These are phyloP conservation scores for Crambe crambe DNA, from an alignment of 37 sponge, comb jelly and placozoan genomes.

Conservation along the genomic window DNA sequence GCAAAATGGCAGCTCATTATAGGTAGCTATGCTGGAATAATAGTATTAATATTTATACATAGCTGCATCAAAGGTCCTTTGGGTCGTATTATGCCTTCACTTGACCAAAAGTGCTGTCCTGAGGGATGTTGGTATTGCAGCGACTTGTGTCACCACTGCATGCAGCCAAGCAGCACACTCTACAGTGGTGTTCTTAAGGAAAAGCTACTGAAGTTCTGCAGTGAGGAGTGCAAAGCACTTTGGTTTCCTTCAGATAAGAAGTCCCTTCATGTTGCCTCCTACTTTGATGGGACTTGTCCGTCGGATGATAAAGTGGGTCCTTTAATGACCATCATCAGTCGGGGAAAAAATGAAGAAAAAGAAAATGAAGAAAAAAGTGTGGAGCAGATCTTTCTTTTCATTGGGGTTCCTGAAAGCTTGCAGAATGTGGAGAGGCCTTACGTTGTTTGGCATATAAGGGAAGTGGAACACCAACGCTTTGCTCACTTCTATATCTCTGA, in stretches of 20 bases:
- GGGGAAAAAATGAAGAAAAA: too few species aligned
- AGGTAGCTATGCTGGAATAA: background rate
- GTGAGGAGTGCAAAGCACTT: background rate
- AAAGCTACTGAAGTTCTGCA: background rate
- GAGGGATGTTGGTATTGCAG: slow-evolving; percentile 32
- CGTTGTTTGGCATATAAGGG: background rate
- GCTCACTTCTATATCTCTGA: background rate
- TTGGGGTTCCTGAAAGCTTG: background rate
- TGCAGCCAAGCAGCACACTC: background rate
- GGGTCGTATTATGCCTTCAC: slow-evolving; percentile 1
- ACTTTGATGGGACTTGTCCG: background rate
- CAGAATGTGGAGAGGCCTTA: background rate
- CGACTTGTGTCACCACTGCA: slow-evolving; percentile 18
- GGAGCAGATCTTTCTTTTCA: background rate
- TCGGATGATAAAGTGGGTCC: background rate
- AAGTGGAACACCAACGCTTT: background rate
- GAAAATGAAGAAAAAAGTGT: background rate
- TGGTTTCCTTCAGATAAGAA: background rate
- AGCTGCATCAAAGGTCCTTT: slow-evolving; percentile 6
- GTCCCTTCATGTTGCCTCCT: slow-evolving; percentile 1
- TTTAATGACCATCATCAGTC: background rate
- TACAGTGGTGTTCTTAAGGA: background rate
- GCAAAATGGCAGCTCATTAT: background rate
- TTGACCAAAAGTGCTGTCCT: background rate
- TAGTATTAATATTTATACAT: background rate